phyloP scores from a whole-genome alignment of 2,888 invertebrate genomes.

The Silvanus unidentatus region DNA sequence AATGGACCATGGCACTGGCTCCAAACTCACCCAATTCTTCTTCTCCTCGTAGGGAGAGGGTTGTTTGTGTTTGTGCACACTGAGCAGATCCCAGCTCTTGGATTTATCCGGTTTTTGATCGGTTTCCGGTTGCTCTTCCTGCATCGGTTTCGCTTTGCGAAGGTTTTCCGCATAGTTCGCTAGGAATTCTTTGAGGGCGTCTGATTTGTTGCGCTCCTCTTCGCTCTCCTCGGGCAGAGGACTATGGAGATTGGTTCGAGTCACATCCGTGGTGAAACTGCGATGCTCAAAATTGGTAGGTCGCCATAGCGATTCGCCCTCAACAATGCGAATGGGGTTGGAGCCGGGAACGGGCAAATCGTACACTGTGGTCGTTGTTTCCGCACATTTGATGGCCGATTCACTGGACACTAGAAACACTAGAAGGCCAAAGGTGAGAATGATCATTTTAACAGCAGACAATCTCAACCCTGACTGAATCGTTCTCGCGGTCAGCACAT shows the following conservation, averaged over 20 bases:
- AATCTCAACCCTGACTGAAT: slow-evolving; percentile 31
- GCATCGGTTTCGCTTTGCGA: slow-evolving; percentile 14
- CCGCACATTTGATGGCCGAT: slow-evolving; percentile 3
- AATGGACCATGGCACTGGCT: slow-evolving; percentile 73
- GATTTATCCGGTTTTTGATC: slow-evolving; percentile 38
- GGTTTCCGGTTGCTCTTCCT: slow-evolving; percentile 6
- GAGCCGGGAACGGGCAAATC: slow-evolving; percentile 54
- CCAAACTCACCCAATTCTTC: slow-evolving; percentile 72
- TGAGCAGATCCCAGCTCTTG: slow-evolving; percentile 52
- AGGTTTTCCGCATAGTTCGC: slow-evolving; percentile 52
- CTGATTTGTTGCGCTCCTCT: slow-evolving; percentile 13
- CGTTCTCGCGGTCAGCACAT: slow-evolving; percentile 21
- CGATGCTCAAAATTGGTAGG: slow-evolving; percentile 7
- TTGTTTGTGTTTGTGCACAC: slow-evolving; percentile 50
- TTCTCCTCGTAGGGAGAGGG: slow-evolving; percentile 63
- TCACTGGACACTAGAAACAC: background rate
- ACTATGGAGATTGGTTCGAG: slow-evolving; percentile 21
- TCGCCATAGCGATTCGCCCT: slow-evolving; percentile 42
- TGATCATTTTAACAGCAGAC: slow-evolving; percentile 25
- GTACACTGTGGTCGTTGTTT: slow-evolving; percentile 46
- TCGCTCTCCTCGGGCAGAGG: slow-evolving; percentile 38
- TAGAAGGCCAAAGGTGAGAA: slow-evolving; percentile 3
- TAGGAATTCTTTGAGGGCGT: slow-evolving; percentile 55
- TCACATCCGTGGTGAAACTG: slow-evolving; percentile 13
- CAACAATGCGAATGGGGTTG: slow-evolving; percentile 53